Conservation (phyloP, 2,797 vertebrate species). For the Chloroceryle inda region DNA sequence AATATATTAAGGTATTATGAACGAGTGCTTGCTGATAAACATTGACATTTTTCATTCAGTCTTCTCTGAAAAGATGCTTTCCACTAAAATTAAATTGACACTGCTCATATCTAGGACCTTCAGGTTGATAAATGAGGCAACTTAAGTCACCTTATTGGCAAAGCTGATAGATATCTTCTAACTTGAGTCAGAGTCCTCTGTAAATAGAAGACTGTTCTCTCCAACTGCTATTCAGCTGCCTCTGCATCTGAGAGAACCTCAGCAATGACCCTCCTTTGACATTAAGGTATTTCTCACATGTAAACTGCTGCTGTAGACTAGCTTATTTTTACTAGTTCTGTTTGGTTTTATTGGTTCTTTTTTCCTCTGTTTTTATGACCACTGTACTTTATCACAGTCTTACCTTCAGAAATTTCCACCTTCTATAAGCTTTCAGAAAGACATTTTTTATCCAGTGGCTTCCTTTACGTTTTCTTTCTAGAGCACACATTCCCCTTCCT, state of each 20-base stretch:
- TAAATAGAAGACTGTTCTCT: background rate
- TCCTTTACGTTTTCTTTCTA: background rate
- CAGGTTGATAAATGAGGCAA: background rate
- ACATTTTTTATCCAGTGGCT: background rate
- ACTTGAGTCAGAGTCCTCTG: background rate
- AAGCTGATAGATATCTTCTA: background rate
- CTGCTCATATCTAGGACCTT: background rate
- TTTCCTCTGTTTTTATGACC: background rate
- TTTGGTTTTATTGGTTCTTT: fast-evolving
- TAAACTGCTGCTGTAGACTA: background rate
- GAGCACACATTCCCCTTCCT: background rate
- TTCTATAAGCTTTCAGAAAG: background rate
- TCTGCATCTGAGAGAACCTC: background rate
- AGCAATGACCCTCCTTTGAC: background rate
- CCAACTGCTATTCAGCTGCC: background rate
- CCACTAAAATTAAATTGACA: background rate
- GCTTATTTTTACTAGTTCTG: background rate
- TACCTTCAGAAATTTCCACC: background rate
- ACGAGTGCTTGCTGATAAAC: background rate
- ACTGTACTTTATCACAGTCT: background rate
- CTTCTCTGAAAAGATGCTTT: background rate
- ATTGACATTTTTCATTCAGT: background rate
- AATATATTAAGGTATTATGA: background rate
- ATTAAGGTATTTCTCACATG: background rate
- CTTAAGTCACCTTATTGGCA: background rate